Evolutionary conservation across 2,888 invertebrate species (phyloP).

Genomic region (Ectropis crepuscularia): DNA sequence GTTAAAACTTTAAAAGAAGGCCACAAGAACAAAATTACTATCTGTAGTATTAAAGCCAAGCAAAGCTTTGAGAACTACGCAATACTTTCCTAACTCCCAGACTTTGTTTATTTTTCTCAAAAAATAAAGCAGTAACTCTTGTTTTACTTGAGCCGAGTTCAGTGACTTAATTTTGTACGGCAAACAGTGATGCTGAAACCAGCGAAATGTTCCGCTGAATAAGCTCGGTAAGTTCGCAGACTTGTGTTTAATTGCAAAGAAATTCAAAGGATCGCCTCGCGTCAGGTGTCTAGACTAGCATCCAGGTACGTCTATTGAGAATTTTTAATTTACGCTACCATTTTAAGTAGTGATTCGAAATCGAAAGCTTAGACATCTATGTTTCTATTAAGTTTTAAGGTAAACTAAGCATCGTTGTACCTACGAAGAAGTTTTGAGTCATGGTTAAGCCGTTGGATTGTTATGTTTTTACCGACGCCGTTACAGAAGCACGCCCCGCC

Average conservation of each 20-base stretch:
- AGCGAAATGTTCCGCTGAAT: constrained; percentile 23
- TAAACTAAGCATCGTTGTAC: no score
- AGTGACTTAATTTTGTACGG: constrained; percentile 32
- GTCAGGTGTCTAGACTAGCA: constrained; percentile 19
- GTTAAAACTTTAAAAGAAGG: background rate
- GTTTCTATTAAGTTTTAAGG: no score
- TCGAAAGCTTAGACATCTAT: no score
- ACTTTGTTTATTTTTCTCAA: constrained; percentile 31
- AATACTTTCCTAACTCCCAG: constrained; percentile 23
- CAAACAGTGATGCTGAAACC: constrained; percentile 29
- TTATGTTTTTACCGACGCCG: no score
- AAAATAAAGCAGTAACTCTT: constrained; percentile 28
- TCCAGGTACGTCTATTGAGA: background rate
- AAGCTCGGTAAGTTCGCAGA: constrained; percentile 26
- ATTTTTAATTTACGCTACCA: background rate
- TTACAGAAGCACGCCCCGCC: no score
- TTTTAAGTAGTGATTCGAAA: no score
- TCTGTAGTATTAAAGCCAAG: constrained; percentile 19
- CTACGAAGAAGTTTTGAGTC: no score
- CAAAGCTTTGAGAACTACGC: constrained; percentile 31
- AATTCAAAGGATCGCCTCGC: constrained; percentile 20
- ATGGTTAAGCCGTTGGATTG: no score
- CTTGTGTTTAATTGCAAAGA: constrained; percentile 28
- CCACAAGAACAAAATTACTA: constrained; percentile 18
- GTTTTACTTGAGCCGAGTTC: constrained; percentile 28